phyloP scores from a whole-genome alignment of 1,140 invertebrate genomes.

The Drosophila rufa region DNA sequence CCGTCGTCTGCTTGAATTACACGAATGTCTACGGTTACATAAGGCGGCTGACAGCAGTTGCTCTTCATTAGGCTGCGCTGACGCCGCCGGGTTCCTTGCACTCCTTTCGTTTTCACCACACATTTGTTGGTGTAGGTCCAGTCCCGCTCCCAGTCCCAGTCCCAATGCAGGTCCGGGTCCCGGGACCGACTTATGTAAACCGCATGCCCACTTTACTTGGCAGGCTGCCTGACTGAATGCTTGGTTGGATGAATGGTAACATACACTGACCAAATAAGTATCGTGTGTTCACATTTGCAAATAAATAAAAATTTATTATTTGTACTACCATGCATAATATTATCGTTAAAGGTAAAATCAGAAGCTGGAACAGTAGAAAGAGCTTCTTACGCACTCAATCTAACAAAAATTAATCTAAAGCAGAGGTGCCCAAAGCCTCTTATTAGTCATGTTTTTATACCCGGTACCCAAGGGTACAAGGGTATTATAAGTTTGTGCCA shows the following conservation, averaged over 20 bases:
- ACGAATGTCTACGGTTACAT: conserved; percentile 52
- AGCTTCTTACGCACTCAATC: too few relatives aligned
- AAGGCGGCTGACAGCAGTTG: conserved; percentile 51
- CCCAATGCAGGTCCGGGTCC: conserved; percentile 36
- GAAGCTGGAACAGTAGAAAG: too few relatives aligned
- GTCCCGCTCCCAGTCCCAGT: conserved; percentile 12
- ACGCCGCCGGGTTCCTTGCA: conserved; percentile 52
- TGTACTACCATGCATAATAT: too few relatives aligned
- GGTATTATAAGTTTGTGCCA: too few relatives aligned
- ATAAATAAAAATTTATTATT: too few relatives aligned
- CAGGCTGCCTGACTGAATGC: conserved; percentile 36
- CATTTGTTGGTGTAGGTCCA: conserved; percentile 46
- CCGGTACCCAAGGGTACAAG: too few relatives aligned
- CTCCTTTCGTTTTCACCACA: conserved; percentile 55
- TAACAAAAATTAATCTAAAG: too few relatives aligned
- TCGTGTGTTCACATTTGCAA: too few relatives aligned
- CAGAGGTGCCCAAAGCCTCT: too few relatives aligned
- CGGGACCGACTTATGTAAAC: conserved; percentile 56
- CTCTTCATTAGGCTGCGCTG: conserved; percentile 40
- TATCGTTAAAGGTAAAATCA: too few relatives aligned
- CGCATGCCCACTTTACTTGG: conserved; percentile 62
- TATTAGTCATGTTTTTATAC: too few relatives aligned
- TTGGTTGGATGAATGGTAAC: conserved; percentile 3
- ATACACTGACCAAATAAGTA: background rate
- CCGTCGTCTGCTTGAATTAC: conserved; percentile 44